Evolutionary conservation across 2,113 vertebrate species (phyloP).

Genomic region (Nibea coibor): DNA sequence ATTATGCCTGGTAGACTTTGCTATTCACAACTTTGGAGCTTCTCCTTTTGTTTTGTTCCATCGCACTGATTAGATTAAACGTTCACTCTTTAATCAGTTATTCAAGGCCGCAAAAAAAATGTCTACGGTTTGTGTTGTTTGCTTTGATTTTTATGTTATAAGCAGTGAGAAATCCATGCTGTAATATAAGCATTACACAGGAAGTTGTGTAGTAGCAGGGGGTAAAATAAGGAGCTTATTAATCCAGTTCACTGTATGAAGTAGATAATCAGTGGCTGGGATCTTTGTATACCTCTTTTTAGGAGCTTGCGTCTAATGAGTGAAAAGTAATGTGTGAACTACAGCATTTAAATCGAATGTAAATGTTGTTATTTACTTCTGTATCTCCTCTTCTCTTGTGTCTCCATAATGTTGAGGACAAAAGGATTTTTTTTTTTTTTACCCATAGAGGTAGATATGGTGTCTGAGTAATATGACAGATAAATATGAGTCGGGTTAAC

Average conservation of each 20-base stretch:
- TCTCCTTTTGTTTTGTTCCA: conserved; percentile 75
- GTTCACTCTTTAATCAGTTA: conserved; percentile 65
- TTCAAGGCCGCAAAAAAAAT: conserved; percentile 40
- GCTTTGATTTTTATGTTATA: conserved; percentile 29
- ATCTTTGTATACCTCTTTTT: conserved; percentile 16
- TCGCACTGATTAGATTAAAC: conserved; percentile 74
- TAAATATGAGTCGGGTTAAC: conserved; percentile 86
- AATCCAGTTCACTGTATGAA: background rate
- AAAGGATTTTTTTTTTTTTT: conserved; percentile 35
- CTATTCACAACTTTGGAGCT: conserved; percentile 81
- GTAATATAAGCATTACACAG: conserved; percentile 9
- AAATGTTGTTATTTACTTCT: conserved; percentile 32
- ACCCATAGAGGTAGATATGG: conserved; percentile 71
- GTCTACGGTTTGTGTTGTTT: conserved; percentile 30
- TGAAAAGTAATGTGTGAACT: conserved; percentile 25
- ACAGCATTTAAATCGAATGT: conserved; percentile 24
- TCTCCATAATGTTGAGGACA: conserved; percentile 16
- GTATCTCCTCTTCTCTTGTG: background rate
- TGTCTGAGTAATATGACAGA: conserved; percentile 81
- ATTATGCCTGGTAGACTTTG: conserved; percentile 95
- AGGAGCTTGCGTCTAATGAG: background rate
- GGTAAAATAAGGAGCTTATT: conserved; percentile 25
- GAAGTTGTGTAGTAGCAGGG: conserved; percentile 6
- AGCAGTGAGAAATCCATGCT: conserved; percentile 15
- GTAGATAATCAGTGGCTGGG: conserved; percentile 10